Evolutionary conservation across 1,140 invertebrate genomes (phyloP).

Genomic region (Pollicipes pollicipes): DNA sequence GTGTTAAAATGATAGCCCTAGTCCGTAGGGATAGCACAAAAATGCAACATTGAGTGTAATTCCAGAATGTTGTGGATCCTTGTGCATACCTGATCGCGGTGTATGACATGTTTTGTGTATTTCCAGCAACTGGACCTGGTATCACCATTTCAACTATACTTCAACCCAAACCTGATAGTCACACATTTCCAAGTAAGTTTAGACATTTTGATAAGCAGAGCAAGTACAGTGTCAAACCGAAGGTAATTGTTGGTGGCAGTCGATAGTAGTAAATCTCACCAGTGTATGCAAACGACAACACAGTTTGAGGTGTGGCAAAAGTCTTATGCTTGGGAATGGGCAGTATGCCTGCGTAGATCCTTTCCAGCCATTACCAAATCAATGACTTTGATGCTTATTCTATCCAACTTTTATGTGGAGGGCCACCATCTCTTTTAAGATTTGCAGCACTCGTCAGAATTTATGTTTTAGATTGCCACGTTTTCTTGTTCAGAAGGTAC

Average conservation of each 20-base stretch:
- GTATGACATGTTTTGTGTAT: slow-evolving; percentile 18
- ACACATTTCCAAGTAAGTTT: slow-evolving; percentile 62
- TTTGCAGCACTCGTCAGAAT: too few relatives aligned
- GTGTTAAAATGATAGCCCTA: too few relatives aligned
- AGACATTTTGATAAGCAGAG: neutral
- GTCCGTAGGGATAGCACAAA: too few relatives aligned
- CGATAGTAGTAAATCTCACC: neutral
- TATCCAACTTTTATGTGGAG: too few relatives aligned
- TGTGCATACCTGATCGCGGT: neutral
- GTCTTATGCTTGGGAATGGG: too few relatives aligned
- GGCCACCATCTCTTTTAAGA: too few relatives aligned
- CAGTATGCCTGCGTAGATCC: too few relatives aligned
- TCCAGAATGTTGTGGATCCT: slow-evolving; percentile 4
- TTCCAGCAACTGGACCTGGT: slow-evolving; percentile 91
- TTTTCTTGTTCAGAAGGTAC: too few relatives aligned
- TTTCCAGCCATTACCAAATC: too few relatives aligned
- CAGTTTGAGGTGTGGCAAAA: neutral
- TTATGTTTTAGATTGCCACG: too few relatives aligned
- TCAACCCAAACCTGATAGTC: slow-evolving; percentile 90
- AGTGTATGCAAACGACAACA: neutral
- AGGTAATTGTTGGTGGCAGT: neutral
- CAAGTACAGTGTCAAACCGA: neutral
- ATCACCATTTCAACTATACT: slow-evolving; percentile 94
- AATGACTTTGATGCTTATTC: too few relatives aligned
- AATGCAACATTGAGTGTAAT: slow-evolving; percentile 8